Base-by-base conservation (phyloP, 2,797 vertebrate genomes). In the Takifugu rubripes region DNA sequence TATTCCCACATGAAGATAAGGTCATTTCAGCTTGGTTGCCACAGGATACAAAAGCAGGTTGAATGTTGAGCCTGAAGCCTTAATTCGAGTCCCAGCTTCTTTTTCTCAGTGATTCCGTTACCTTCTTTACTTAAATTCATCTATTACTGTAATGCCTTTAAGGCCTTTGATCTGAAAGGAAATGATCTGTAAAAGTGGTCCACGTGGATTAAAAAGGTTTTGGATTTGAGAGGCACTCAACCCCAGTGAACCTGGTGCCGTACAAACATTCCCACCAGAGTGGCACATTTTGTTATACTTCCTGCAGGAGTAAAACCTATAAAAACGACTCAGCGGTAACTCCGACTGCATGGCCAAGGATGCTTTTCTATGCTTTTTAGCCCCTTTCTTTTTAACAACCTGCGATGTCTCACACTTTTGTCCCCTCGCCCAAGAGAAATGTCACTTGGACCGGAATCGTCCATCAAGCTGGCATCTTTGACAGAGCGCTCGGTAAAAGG, bases 381-480 rank as follows among this genome's bases (percentile, higher is more conserved):
- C 52, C 44, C 72, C 27, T 68, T 70, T 75, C 58, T 70, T 49
- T 77, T 68, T 59, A 79, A 77, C 74, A 78, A 68, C 75, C 66
- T 73, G 68, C 55, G 71, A 73, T 72, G 59, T 66, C 69, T 66
- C 45, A 52, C 53, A 50, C 66, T 71, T 61, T 56, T 68, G 66
- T 74, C 74, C 66, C 59, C 46, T 52, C 31, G 42, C 78, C 82
- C 78, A 21, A 68, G 81, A 88, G 84, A 90, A 88, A 90, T 90
- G 89, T 91, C 88, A 89, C 82, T 72, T 56, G 74, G 75, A 72
- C 69, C 61, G 5, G 54, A 60, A 50, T 79, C 70, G 75, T 86
- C 84, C 76, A 70, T 91, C 90, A 90, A 88, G 80, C 87, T 88
- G 87, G 79, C 89, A 83, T 84, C 79, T 81, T 75, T 85, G 89